Base-by-base conservation (phyloP, 2,113 vertebrate species). In the Lasiurus borealis region DNA sequence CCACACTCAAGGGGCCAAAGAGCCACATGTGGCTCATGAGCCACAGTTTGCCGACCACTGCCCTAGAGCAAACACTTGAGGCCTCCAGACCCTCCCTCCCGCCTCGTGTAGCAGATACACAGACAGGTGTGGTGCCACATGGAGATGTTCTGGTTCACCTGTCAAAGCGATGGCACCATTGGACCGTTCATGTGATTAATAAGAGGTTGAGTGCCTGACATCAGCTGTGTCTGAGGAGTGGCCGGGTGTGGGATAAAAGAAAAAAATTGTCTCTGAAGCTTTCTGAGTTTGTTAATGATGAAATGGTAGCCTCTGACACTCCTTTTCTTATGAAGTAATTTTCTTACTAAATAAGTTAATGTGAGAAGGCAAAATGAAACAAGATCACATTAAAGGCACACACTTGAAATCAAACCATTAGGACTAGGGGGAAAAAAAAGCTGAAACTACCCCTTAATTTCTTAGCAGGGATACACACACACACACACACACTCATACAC, bases 241-340 rank as follows among this genome's bases (percentile, higher is more conserved):
- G 29, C 68, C 27, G 36, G 84, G 69, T 85, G 52, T 57, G 29
- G 34, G 7, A 7, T 29, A 8, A 57, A 87, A 92, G 73, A 93
- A 90, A 83, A 2, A 29, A 88, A 59, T 44, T 36, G 21, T 62
- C 19, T 64, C 27, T 52, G 81, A 71, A 80, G 71, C 19, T 64
- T 27, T 25, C 54, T 91, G 68, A 48, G 44, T 75, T 83, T 95
- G 40, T 54, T 66, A 69, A 36, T 72, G 31, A 72, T 9, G 80
- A 90, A 92, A 64, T 86, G 68, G 72, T 73, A 50, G 86, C 12
- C 0, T 72, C 31, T 34, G 84, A 40, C 21, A 34, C 8, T 50
- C 4, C 44, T 93, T 95, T 95, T 62, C 29, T 90, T 91, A 13
- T 5, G 36, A 82, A 93, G 80, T 34, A 72, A 44, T 82, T 73